Percentiles rank a stretch among this genome's conserved stretches.
These are phyloP conservation scores for Actias luna DNA, from an alignment of 2,888 invertebrate species.

Conservation along the genomic window DNA sequence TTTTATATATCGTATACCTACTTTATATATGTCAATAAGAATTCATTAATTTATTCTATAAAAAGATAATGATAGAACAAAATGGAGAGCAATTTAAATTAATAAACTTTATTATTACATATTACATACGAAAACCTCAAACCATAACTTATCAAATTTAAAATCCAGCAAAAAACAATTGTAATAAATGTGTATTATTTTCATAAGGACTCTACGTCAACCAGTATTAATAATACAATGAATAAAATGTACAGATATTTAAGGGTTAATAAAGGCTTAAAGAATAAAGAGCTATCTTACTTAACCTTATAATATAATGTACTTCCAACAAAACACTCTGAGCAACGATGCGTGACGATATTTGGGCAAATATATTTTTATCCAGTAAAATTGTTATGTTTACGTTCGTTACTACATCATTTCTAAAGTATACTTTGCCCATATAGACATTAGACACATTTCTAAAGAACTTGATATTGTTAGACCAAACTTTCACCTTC, in stretches of 20 bases:
- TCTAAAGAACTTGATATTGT: neutral
- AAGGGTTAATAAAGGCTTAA: neutral
- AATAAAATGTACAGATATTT: neutral
- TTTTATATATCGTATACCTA: no score
- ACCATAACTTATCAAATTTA: no score
- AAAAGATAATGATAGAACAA: no score
- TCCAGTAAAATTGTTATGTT: neutral
- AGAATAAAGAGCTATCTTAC: neutral
- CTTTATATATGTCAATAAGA: no score
- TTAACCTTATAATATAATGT: constrained; percentile 4
- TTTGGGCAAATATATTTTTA: constrained; percentile 37
- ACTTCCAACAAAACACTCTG: neutral
- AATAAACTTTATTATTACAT: no score
- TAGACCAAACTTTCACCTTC: no score
- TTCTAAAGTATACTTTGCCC: neutral
- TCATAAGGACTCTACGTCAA: neutral
- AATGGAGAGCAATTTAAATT: no score
- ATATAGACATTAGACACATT: neutral
- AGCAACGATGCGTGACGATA: constrained; percentile 42
- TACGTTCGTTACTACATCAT: neutral
- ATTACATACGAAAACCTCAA: no score
- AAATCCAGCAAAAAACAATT: neutral
- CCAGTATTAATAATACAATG: neutral
- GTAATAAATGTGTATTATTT: neutral
- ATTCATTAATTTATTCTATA: no score